These are phyloP conservation scores for Smittia sp. DNA, from an alignment of 2,888 invertebrate genomes.

Conservation along the genomic window DNA sequence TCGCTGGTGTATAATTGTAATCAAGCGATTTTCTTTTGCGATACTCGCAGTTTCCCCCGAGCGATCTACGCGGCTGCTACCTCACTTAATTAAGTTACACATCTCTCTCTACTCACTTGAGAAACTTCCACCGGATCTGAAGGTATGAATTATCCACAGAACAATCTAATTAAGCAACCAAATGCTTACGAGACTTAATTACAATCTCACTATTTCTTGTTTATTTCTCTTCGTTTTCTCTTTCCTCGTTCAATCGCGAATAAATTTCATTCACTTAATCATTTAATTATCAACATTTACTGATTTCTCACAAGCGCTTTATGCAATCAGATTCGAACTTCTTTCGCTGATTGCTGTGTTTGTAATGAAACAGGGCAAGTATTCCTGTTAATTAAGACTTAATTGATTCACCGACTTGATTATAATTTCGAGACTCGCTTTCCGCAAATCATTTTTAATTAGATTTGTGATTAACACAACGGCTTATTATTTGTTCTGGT, in stretches of 20 bases:
- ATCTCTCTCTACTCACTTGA: slow-evolving; percentile 30
- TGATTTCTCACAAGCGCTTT: slow-evolving; percentile 34
- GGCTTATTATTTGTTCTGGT: not conserved
- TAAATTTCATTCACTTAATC: slow-evolving; percentile 39
- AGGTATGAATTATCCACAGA: slow-evolving; percentile 41
- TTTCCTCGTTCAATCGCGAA: slow-evolving; percentile 22
- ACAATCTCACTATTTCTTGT: slow-evolving; percentile 20
- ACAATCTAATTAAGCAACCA: slow-evolving; percentile 39
- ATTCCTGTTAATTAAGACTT: not conserved
- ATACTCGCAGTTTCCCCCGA: slow-evolving; percentile 29
- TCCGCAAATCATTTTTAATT: slow-evolving; percentile 8
- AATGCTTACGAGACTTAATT: slow-evolving; percentile 34
- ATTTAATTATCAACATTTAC: slow-evolving; percentile 36
- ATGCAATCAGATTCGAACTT: slow-evolving; percentile 1
- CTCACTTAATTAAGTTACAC: slow-evolving; percentile 29
- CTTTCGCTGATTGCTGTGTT: not conserved
- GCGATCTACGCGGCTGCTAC: slow-evolving; percentile 6
- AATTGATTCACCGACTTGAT: not conserved
- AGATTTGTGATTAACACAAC: not conserved
- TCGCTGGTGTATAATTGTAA: slow-evolving; percentile 23
- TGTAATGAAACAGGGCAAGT: not conserved
- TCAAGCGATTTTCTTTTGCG: slow-evolving; percentile 21
- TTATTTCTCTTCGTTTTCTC: slow-evolving; percentile 13
- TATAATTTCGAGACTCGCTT: not conserved
- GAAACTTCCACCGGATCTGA: slow-evolving; percentile 32